phyloP scores from a whole-genome alignment of 2,113 vertebrate genomes.

The Peromyscus polionotus region DNA sequence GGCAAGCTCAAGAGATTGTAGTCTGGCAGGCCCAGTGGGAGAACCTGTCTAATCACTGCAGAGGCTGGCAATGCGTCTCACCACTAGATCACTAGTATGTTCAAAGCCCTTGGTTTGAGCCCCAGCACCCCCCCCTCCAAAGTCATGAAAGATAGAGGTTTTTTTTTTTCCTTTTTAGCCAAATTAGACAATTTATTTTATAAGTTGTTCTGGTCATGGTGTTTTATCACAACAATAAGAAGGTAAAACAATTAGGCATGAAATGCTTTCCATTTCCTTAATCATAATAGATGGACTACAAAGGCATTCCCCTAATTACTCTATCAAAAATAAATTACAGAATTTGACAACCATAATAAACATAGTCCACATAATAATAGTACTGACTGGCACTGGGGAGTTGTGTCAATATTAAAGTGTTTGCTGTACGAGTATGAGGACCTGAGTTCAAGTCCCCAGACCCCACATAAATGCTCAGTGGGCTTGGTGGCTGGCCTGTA shows the following conservation, averaged over 20 bases:
- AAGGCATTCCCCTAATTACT: neutral
- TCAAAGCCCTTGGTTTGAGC: neutral
- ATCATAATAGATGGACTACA: neutral
- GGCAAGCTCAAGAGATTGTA: neutral
- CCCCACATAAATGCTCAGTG: neutral
- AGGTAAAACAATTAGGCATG: neutral
- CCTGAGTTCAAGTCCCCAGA: neutral
- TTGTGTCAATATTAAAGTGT: neutral
- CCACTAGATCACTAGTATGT: neutral
- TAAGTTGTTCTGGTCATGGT: too few relatives aligned
- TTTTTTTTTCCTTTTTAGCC: neutral
- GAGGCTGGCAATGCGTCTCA: neutral
- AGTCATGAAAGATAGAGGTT: neutral
- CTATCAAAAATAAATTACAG: neutral
- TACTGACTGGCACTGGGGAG: neutral
- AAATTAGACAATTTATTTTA: too few relatives aligned
- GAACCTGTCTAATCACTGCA: constrained; percentile 4
- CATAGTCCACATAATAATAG: neutral
- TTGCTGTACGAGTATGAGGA: neutral
- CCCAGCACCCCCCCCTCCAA: neutral
- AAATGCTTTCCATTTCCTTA: neutral
- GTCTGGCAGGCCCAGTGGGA: neutral
- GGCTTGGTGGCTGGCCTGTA: neutral
- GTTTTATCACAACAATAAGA: too few relatives aligned
- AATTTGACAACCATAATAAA: neutral